A percentile compares a stretch with the other conserved stretches of the same genome.
phyloP scores from a whole-genome alignment of 2,797 vertebrate species.

The Prunella strophiata region DNA sequence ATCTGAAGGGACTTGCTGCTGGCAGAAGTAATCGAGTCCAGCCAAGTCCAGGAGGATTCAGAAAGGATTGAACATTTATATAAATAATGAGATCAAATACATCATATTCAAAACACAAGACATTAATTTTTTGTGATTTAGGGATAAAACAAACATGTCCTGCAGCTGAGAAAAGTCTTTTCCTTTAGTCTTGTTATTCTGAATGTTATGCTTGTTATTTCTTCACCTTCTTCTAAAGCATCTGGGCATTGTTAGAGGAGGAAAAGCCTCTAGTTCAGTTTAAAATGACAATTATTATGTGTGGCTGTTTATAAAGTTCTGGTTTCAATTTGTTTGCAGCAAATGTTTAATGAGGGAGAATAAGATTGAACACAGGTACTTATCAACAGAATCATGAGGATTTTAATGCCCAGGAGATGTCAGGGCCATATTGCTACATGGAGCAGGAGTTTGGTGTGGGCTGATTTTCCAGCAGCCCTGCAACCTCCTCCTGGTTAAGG shows the following conservation, averaged over 20 bases:
- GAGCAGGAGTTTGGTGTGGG: background rate
- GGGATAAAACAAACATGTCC: background rate
- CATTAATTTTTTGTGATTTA: background rate
- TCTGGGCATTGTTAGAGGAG: background rate
- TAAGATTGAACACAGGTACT: background rate
- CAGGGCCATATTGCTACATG: background rate
- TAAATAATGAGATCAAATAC: background rate
- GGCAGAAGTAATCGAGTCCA: background rate
- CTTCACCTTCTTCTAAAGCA: background rate
- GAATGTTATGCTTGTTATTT: background rate
- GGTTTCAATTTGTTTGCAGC: slow-evolving; percentile 28
- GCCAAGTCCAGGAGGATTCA: background rate
- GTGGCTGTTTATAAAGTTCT: background rate
- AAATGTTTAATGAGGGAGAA: background rate
- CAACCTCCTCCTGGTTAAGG: background rate
- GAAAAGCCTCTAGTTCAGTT: background rate
- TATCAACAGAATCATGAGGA: background rate
- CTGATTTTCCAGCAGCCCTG: background rate
- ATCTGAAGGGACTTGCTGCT: background rate
- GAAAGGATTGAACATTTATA: background rate
- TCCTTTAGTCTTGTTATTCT: background rate
- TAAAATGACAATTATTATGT: background rate
- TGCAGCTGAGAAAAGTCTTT: background rate
- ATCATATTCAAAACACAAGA: background rate
- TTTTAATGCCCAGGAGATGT: background rate